Evolutionary conservation across 1,140 invertebrate species (phyloP).

Genomic region (Apis laboriosa): DNA sequence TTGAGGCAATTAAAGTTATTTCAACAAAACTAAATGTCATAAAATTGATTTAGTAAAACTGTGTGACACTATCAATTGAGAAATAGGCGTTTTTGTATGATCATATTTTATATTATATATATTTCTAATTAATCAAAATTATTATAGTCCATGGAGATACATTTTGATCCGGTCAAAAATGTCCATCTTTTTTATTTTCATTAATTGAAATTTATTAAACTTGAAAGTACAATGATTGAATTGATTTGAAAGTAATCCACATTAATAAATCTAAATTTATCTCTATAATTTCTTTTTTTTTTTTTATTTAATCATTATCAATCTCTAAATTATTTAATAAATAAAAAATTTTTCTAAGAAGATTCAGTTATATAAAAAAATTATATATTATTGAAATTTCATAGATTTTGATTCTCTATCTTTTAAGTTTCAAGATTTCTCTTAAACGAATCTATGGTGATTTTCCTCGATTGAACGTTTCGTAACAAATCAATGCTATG

Average conservation of each 20-base stretch:
- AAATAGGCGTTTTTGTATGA: not conserved
- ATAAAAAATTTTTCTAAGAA: no score
- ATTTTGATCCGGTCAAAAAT: no score
- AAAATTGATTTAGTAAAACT: not conserved
- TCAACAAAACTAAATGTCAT: no score
- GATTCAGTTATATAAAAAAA: not conserved
- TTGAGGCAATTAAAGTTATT: no score
- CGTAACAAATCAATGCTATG: not conserved
- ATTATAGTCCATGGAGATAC: not conserved
- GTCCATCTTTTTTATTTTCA: no score
- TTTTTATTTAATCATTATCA: no score
- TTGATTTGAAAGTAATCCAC: no score
- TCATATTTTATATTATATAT: not conserved
- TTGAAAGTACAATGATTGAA: no score
- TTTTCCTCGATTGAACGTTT: not conserved
- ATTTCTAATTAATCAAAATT: not conserved
- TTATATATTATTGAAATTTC: not conserved
- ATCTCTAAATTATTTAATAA: no score
- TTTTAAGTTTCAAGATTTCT: not conserved
- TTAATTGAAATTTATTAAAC: no score
- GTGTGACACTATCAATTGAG: not conserved
- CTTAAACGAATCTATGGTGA: not conserved
- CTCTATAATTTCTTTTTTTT: no score
- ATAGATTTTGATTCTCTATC: not conserved
- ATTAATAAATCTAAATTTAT: no score